These are phyloP conservation scores for Sphaerolaimus hirsutus DNA, from an alignment of 2,888 invertebrate genomes.

Conservation along the genomic window DNA sequence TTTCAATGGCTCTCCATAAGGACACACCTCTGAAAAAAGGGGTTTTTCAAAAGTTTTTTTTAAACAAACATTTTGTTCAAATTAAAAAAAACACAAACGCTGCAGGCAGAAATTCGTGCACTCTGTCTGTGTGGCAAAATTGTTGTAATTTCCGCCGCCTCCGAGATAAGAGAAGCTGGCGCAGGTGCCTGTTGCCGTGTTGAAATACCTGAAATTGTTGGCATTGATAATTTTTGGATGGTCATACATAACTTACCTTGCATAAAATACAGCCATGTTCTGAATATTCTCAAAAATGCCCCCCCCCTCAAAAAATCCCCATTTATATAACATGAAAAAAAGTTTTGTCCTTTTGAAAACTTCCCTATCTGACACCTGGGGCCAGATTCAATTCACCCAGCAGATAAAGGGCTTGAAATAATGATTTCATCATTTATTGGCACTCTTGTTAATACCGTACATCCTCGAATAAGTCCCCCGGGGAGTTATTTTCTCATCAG, in stretches of 20 bases:
- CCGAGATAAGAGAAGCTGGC: slow-evolving; percentile 14
- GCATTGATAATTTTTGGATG: not conserved
- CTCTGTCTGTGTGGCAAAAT: slow-evolving; percentile 12
- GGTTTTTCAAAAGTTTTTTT: not conserved
- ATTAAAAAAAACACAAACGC: slow-evolving; percentile 4
- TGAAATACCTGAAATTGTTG: slow-evolving; percentile 10
- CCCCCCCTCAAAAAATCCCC: too few species aligned
- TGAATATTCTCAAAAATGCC: too few species aligned
- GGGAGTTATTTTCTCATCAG: too few species aligned
- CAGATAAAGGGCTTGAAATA: too few species aligned
- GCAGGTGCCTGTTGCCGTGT: slow-evolving; percentile 17
- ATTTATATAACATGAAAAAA: too few species aligned
- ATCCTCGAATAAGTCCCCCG: too few species aligned
- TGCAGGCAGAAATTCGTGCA: slow-evolving; percentile 13
- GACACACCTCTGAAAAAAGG: slow-evolving; percentile 3
- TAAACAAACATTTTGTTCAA: not conserved
- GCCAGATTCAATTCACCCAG: too few species aligned
- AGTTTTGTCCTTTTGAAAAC: too few species aligned
- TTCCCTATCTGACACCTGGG: too few species aligned
- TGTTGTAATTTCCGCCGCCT: slow-evolving; percentile 20
- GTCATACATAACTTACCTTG: not conserved
- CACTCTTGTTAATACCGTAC: too few species aligned
- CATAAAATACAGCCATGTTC: too few species aligned
- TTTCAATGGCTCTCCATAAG: slow-evolving; percentile 3
- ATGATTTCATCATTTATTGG: too few species aligned